These are phyloP conservation scores for Pachyuromys duprasi DNA, from an alignment of 2,797 vertebrate species.

Conservation along the genomic window DNA sequence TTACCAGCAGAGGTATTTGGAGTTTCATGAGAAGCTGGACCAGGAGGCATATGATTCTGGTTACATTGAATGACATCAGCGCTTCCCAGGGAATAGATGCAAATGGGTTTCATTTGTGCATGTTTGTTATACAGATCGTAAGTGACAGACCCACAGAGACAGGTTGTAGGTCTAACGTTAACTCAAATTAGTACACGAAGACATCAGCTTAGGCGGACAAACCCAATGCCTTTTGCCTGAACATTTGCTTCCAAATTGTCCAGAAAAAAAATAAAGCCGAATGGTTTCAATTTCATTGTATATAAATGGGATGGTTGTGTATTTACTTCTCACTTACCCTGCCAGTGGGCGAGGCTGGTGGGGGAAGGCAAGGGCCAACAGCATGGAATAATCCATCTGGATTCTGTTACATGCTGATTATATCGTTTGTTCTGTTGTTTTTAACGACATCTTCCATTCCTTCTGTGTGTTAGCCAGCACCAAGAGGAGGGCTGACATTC, in stretches of 20 bases:
- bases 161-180: background rate
- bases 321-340: constrained; percentile 34
- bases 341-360: background rate
- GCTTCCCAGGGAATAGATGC: background rate
- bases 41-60: background rate
- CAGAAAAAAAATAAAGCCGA: background rate
- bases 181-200: background rate
- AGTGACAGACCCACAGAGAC: constrained; percentile 33
- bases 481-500: background rate
- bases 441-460: background rate
- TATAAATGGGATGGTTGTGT: constrained; percentile 1
- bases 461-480: background rate
- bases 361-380: constrained; percentile 15
- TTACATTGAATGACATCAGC: background rate
- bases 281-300: constrained; percentile 50
- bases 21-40: background rate
- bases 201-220: background rate
- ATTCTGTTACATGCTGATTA: constrained; percentile 51
- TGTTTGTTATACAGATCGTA: background rate
- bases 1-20: background rate
- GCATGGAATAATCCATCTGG: constrained; percentile 39
- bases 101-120: constrained; percentile 10
- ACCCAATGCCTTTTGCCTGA: background rate
- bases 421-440: constrained; percentile 46
- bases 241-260: constrained; percentile 26